Base-by-base conservation (phyloP, 2,888 invertebrate species). In the Saturnia pavonia region DNA sequence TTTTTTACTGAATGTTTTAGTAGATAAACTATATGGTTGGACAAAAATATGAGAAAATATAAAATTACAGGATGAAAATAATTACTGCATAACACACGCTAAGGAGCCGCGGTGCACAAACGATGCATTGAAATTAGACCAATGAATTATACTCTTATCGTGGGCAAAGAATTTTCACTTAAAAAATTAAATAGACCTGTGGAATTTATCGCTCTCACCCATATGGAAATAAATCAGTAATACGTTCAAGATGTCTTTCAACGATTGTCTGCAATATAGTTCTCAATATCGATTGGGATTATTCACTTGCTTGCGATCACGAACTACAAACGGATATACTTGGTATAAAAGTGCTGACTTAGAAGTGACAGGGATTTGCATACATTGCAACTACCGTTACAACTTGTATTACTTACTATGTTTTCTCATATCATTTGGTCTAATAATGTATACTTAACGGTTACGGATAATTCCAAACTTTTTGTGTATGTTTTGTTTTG, bases 271-370 rank as follows among this genome's bases (percentile, higher is more conserved):
- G 54, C 54, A 68, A 68, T 54, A 19, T 68, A 51, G 40, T 40
- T 22, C 48, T 27, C 68, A 14, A 68, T 68, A 54, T 54, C 54
- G 40, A 54, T 40, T 40, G 51, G 54, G 68, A 68, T 68, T 68
- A 54, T 68, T 54, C 54, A 51, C 54, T 40, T 54, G 22, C 51
- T 54, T 34, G 19, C 54, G 68, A 68, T 54, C 54, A 27, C 54
- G 51, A 68, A 68, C 68, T 68, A 7, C 34, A 54, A 68, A 68
- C 54, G 54, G 54, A 40, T 40, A 68, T n/a, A 40, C 43, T 68
- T n/a, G n/a, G 40, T 22, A 51, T 19, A 25, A 68, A 68, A 68
- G 40, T 68, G 40, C 68, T 68, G 68, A 68, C 54, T 54, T 54
- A 48, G 14, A 68, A 68, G 40, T 34, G 40, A 54, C 40, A 69